phyloP scores from a whole-genome alignment of 2,888 invertebrate genomes.

The Ectemnius continuus region DNA sequence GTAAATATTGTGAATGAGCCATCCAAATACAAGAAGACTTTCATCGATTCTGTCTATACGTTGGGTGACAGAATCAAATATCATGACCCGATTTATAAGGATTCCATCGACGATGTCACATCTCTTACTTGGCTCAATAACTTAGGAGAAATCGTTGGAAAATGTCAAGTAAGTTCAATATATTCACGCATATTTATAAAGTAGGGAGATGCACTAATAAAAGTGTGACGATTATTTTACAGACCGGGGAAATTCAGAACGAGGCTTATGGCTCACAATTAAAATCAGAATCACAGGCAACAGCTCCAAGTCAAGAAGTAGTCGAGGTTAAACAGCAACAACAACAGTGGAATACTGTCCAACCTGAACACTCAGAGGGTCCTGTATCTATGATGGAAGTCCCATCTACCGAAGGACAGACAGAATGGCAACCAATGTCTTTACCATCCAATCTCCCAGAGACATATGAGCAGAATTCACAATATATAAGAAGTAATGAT shows the following conservation, averaged over 20 bases:
- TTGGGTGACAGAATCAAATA: slow-evolving; percentile 84
- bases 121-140: slow-evolving; percentile 82
- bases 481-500: slow-evolving; percentile 57
- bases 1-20: slow-evolving; percentile 83
- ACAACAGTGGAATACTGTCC: slow-evolving; percentile 60
- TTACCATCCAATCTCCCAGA: slow-evolving; percentile 65
- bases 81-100: slow-evolving; percentile 82
- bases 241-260: slow-evolving; percentile 74
- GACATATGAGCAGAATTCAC: slow-evolving; percentile 60
- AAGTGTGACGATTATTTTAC: slow-evolving; percentile 25
- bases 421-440: slow-evolving; percentile 71
- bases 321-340: slow-evolving; percentile 56
- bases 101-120: slow-evolving; percentile 78
- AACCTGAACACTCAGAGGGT: slow-evolving; percentile 63
- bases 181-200: background rate
- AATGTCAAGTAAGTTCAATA: slow-evolving; percentile 74
- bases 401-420: slow-evolving; percentile 57
- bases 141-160: slow-evolving; percentile 77
- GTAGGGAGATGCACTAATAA: background rate
- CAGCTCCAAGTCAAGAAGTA: slow-evolving; percentile 36
- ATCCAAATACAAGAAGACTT: slow-evolving; percentile 78
- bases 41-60: slow-evolving; percentile 79
- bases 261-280: slow-evolving; percentile 46
- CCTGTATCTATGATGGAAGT: slow-evolving; percentile 68
- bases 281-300: slow-evolving; percentile 25